phyloP scores from a whole-genome alignment of 2,113 vertebrate species.

The Malurus melanocephalus region DNA sequence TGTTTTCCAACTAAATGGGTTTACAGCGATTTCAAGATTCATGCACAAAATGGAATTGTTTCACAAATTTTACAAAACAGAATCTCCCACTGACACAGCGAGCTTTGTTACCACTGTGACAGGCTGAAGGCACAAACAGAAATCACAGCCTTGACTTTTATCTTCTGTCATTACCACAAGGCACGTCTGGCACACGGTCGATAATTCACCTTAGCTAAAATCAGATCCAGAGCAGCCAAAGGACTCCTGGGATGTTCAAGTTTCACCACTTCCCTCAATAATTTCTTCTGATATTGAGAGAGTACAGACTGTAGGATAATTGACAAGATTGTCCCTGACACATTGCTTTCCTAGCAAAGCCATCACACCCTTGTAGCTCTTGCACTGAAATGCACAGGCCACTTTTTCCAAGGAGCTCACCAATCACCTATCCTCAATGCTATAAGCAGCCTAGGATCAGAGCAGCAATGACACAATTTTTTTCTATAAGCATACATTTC shows the following conservation, averaged over 20 bases:
- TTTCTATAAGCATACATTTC: neutral
- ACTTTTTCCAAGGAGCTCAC: neutral
- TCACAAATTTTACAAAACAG: neutral
- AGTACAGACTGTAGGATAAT: neutral
- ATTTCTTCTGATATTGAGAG: neutral
- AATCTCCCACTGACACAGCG: neutral
- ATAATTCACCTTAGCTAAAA: constrained; percentile 5
- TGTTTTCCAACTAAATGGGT: neutral
- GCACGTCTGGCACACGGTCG: neutral
- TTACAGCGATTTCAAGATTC: neutral
- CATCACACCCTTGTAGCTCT: neutral
- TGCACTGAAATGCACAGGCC: neutral
- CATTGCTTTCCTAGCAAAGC: neutral
- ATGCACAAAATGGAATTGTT: neutral
- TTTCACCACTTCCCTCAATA: neutral
- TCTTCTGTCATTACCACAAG: neutral
- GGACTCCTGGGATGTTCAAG: neutral
- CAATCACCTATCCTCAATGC: neutral
- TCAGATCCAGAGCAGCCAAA: neutral
- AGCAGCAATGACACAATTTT: neutral
- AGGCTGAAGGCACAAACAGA: neutral
- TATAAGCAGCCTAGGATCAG: neutral
- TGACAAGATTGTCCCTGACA: neutral
- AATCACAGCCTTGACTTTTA: neutral
- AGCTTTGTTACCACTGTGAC: neutral